These are phyloP conservation scores for Drosophila simulans DNA, from an alignment of 1,140 invertebrate species.

Conservation along the genomic window DNA sequence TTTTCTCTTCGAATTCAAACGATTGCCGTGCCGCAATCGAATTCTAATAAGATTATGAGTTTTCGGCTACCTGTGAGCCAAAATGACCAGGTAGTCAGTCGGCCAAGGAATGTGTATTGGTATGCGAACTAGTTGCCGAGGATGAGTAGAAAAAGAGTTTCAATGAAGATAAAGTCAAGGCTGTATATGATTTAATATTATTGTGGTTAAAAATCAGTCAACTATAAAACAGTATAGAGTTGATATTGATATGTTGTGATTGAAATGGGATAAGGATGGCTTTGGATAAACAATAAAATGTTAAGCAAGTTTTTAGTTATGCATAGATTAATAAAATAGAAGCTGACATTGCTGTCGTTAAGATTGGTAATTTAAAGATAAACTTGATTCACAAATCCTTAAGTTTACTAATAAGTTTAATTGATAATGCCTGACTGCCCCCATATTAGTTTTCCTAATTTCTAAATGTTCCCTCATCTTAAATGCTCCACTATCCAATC, in stretches of 20 bases:
- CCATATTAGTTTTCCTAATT: not conserved
- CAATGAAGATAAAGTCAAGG: constrained; percentile 38
- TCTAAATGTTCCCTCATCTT: constrained; percentile 8
- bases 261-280: not conserved
- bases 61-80: constrained; percentile 41
- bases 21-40: constrained; percentile 37
- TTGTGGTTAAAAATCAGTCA: not conserved
- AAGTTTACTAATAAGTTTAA: not conserved
- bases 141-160: constrained; percentile 19
- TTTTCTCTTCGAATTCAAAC: constrained; percentile 46
- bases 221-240: not conserved
- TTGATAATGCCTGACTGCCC: not conserved
- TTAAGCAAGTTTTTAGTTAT: no score
- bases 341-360: no score
- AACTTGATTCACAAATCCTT: not conserved
- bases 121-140: constrained; percentile 15
- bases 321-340: no score
- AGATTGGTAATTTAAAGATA: no score
- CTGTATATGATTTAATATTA: not conserved
- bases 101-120: constrained; percentile 33
- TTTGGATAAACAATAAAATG: not conserved
- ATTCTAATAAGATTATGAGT: constrained; percentile 70
- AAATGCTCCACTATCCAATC: not conserved
- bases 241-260: not conserved
- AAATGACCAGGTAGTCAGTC: constrained; percentile 49